These are phyloP conservation scores for Bibio marci DNA, from an alignment of 2,888 invertebrate genomes.

Conservation along the genomic window DNA sequence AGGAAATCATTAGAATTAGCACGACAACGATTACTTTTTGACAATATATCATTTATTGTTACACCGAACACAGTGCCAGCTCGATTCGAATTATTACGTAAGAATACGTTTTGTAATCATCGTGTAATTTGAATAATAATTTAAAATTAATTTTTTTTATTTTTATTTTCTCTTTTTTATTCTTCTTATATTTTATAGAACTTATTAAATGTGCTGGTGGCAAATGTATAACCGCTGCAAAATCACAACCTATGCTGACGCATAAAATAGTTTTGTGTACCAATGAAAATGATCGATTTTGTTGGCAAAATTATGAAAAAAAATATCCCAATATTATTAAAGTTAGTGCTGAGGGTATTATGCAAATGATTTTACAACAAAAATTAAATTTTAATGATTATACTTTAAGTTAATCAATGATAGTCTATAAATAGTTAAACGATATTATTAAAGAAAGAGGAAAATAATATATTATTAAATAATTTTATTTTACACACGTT, in stretches of 20 bases:
- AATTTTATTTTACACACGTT: too few relatives aligned
- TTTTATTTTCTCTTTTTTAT: background rate
- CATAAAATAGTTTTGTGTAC: background rate
- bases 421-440: too few relatives aligned
- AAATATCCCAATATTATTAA: slow-evolving; percentile 12
- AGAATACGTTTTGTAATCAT: too few relatives aligned
- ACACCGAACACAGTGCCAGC: slow-evolving; percentile 15
- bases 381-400: slow-evolving; percentile 8
- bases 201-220: slow-evolving; percentile 1
- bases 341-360: slow-evolving; percentile 16
- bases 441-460: too few relatives aligned
- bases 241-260: background rate
- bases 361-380: slow-evolving; percentile 17
- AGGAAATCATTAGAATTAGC: slow-evolving; percentile 13
- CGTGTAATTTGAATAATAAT: too few relatives aligned
- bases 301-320: slow-evolving; percentile 12
- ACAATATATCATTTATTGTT: slow-evolving; percentile 13
- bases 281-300: background rate
- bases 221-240: background rate
- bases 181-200: background rate
- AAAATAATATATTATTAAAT: too few relatives aligned
- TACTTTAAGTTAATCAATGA: background rate
- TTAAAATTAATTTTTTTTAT: background rate
- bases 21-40: slow-evolving; percentile 1
- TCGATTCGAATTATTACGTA: slow-evolving; percentile 16